A percentile compares a stretch with the other conserved stretches of the same genome.
phyloP scores from a whole-genome alignment of 2,797 vertebrate genomes.

The Phyllotis vaccarum region DNA sequence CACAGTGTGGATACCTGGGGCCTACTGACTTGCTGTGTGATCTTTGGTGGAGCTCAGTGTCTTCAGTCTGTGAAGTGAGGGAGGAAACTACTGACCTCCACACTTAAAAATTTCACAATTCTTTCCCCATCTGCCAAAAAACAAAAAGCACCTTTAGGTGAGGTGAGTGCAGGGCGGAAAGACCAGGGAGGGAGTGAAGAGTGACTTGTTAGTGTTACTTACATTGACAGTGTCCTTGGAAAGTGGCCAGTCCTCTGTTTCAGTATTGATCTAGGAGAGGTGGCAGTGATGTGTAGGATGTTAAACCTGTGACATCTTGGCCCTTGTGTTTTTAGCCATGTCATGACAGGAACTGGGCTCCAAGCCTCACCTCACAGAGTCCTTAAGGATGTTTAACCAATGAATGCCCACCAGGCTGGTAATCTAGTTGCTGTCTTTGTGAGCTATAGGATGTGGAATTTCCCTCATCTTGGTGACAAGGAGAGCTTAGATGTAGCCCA shows the following conservation, averaged over 20 bases:
- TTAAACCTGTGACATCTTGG: background rate
- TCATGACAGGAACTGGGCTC: background rate
- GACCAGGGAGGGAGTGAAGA: slow-evolving; percentile 15
- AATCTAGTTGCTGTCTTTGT: background rate
- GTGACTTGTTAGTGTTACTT: background rate
- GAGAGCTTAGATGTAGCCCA: background rate
- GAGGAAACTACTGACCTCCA: slow-evolving; percentile 14
- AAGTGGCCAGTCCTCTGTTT: background rate
- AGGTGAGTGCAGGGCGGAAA: background rate
- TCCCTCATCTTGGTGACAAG: slow-evolving; percentile 30
- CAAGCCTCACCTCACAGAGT: slow-evolving; percentile 27
- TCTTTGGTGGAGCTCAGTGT: slow-evolving; percentile 19
- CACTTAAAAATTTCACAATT: background rate
- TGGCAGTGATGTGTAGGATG: background rate
- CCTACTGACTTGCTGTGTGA: background rate
- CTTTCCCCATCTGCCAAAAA: background rate
- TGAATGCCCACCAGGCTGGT: background rate
- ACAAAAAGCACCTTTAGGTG: background rate
- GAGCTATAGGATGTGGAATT: slow-evolving; percentile 27
- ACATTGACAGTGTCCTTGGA: background rate
- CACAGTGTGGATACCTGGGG: background rate
- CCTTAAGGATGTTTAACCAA: background rate
- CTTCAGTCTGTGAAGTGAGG: slow-evolving; percentile 6
- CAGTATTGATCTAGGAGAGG: background rate
- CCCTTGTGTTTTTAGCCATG: background rate